Evolutionary conservation across 2,113 vertebrate species (phyloP).

Genomic region (Polyodon spathula): DNA sequence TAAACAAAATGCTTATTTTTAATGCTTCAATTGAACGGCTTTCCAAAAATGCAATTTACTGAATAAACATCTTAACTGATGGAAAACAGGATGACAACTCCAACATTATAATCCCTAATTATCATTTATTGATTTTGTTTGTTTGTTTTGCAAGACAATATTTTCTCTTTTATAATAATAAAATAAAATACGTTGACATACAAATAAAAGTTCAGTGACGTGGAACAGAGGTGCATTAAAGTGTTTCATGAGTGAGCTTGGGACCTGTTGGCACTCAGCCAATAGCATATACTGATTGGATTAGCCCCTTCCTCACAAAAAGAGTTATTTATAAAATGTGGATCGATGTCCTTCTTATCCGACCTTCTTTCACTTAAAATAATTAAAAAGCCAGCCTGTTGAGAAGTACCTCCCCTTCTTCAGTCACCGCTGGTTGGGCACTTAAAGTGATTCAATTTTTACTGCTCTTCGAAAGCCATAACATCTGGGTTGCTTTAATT

Average conservation of each 20-base stretch:
- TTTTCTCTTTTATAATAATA: too few species aligned
- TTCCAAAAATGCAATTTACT: too few species aligned
- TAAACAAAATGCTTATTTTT: too few species aligned
- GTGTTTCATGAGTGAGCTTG: constrained; percentile 14
- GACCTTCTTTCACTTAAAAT: constrained; percentile 24
- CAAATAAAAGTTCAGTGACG: not conserved
- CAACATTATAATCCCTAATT: too few species aligned
- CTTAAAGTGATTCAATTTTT: constrained; percentile 36
- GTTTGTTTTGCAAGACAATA: too few species aligned
- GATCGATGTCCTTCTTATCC: constrained; percentile 20
- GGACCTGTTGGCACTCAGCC: constrained; percentile 1
- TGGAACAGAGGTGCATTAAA: not conserved
- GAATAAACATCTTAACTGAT: too few species aligned
- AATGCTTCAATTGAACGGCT: too few species aligned
- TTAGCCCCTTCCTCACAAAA: not conserved
- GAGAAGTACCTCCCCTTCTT: constrained; percentile 22
- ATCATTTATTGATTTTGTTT: too few species aligned
- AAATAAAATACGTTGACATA: too few species aligned
- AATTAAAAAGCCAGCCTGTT: constrained; percentile 26
- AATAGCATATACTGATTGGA: not conserved
- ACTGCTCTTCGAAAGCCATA: not conserved
- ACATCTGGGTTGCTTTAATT: too few species aligned
- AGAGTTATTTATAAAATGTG: constrained; percentile 15
- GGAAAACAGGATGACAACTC: too few species aligned
- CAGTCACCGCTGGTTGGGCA: constrained; percentile 34